Percentiles rank a stretch among this genome's conserved stretches.
Evolutionary conservation across 2,113 vertebrate species (phyloP).

Genomic region (Aix galericulata): DNA sequence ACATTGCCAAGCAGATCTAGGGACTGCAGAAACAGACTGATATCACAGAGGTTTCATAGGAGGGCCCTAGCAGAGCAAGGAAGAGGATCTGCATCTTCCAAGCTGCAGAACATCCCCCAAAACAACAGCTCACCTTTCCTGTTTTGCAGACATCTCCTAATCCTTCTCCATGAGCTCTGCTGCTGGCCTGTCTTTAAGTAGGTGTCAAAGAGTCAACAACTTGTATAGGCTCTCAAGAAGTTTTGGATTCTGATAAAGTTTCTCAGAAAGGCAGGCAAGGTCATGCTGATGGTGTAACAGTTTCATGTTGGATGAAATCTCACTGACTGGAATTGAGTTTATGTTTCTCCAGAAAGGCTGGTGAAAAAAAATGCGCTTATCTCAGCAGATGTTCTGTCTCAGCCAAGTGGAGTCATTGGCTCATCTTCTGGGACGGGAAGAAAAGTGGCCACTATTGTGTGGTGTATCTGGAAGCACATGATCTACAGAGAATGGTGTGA

Average conservation of each 20-base stretch:
- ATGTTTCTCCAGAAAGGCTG: neutral
- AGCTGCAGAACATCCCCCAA: neutral
- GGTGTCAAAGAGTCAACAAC: neutral
- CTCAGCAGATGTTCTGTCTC: neutral
- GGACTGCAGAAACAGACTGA: neutral
- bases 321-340: neutral
- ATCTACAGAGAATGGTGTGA: neutral
- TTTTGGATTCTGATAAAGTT: neutral
- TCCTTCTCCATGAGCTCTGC: neutral
- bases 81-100: neutral
- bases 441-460: neutral
- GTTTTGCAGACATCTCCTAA: rapidly evolving
- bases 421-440: neutral
- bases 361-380: neutral
- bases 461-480: neutral
- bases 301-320: neutral
- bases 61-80: neutral
- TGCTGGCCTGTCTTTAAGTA: neutral
- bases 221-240: rapidly evolving
- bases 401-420: neutral
- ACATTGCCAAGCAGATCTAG: neutral
- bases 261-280: neutral
- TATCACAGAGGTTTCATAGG: neutral
- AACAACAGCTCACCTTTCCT: neutral
- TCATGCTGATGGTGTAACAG: neutral